Evolutionary conservation across 2,113 vertebrate species (phyloP), one percentile per base, ranked within the genome.

Genomic region (Accipiter virgatus): DNA sequence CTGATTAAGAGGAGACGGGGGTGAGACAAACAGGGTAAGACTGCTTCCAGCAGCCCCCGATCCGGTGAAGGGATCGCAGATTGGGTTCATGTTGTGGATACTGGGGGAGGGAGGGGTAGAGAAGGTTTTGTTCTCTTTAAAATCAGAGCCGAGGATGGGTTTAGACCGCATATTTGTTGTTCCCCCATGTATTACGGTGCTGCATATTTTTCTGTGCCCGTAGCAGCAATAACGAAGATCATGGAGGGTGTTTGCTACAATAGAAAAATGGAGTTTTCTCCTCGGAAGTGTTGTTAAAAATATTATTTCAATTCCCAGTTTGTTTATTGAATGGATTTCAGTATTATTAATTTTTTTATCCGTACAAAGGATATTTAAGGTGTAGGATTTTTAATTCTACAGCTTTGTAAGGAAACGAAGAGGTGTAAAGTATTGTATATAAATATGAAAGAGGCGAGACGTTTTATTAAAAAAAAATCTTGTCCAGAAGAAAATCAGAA

Each of bases 21-120:
- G 75, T 90, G 95, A 95, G 96, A 85, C 94, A 58, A 94, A 42
- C 89, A 94, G 92, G 96, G 96, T 96, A 94, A 97, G 90, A 74
- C 83, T 62, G 91, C 81, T 93, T 45, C 23, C 86, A 63, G 85
- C 87, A 81, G 80, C 88, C 61, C 78, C 56, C 47, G 34, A 4
- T 13, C 48, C 86, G 45, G 90, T 2, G 32, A 16, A 52, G 59
- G 96, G 72, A 89, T 91, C 38, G 72, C 83, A 93, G 90, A 23
- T 31, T 16, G 94, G 93, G 62, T 42, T 88, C 84, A 5, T 53
- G 73, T 56, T 68, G 80, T 21, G 86, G 43, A 2, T 86, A 3
- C 79, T 36, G 86, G 25, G 52, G 77, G 65, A 87, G 93, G 95
- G 78, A 92, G 59, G 91, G 92, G 17, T 58, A 18, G 68, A 16